Evolutionary conservation across 2,797 vertebrate genomes (phyloP).

Genomic region (Platalea minor): DNA sequence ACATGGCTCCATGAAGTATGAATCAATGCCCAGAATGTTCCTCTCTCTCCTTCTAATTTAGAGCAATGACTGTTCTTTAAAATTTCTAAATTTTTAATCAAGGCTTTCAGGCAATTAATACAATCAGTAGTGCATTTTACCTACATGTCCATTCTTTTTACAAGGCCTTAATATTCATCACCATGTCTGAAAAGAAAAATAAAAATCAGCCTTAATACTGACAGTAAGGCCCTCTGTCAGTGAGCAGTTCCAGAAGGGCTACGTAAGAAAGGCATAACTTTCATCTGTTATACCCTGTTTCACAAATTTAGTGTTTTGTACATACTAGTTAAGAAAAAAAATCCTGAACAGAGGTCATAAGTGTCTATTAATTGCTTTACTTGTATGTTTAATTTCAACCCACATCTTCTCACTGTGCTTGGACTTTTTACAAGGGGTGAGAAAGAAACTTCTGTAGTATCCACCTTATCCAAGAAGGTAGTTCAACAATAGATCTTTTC

Average conservation of each 20-base stretch:
- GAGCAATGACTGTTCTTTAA: neutral
- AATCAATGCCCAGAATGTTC: neutral
- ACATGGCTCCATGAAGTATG: neutral
- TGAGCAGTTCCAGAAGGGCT: neutral
- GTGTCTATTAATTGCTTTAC: neutral
- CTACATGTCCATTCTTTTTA: neutral
- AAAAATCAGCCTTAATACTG: neutral
- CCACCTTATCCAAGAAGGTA: neutral
- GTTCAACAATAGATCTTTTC: neutral
- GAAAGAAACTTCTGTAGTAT: neutral
- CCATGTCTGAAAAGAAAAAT: neutral
- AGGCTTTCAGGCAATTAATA: neutral
- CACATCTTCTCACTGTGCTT: neutral
- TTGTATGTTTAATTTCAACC: neutral
- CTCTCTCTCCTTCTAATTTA: neutral
- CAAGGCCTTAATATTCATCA: neutral
- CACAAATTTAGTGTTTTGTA: neutral
- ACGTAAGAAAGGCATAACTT: neutral
- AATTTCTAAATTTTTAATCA: neutral
- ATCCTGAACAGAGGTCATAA: neutral
- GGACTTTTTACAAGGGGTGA: neutral
- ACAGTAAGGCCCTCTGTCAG: neutral
- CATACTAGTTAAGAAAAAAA: neutral
- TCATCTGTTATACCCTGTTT: neutral
- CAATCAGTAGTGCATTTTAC: neutral